These are phyloP conservation scores for Branchellion lobata DNA, from an alignment of 2,888 invertebrate genomes.

Conservation along the genomic window DNA sequence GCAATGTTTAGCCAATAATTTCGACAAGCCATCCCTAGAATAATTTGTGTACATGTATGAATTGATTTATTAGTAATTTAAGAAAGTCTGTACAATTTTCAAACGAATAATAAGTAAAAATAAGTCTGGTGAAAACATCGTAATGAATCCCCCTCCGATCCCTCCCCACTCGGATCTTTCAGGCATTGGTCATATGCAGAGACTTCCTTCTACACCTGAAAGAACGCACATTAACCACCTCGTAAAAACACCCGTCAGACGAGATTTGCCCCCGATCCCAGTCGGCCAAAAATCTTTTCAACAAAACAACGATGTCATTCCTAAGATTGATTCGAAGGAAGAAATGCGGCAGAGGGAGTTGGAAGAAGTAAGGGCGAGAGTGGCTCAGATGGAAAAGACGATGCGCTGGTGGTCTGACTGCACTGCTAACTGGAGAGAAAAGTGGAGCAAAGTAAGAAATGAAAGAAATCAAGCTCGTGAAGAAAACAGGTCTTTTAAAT, in stretches of 20 bases:
- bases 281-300: conserved; percentile 23
- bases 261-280: conserved; percentile 52
- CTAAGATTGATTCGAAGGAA: conserved; percentile 49
- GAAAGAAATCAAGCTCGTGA: conserved; percentile 90
- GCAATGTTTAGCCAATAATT: too few relatives aligned
- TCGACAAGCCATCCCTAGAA: too few relatives aligned
- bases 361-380: conserved; percentile 88
- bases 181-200: conserved; percentile 30
- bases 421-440: conserved; percentile 91
- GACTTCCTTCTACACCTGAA: conserved; percentile 40
- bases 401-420: conserved; percentile 99
- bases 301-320: conserved; percentile 25
- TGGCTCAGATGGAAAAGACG: conserved; percentile 98
- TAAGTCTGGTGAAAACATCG: too few relatives aligned
- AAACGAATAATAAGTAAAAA: too few relatives aligned
- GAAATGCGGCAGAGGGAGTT: conserved; percentile 68
- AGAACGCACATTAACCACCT: conserved; percentile 41
- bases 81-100: too few relatives aligned
- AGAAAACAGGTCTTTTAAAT: conserved; percentile 78
- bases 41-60: too few relatives aligned
- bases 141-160: conserved; percentile 47
- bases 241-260: conserved; percentile 43
- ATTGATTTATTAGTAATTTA: too few relatives aligned
- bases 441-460: conserved; percentile 81
- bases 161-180: conserved; percentile 46